Base-by-base conservation (phyloP, 2,888 invertebrate genomes). In the Boloria euphrosyne region DNA sequence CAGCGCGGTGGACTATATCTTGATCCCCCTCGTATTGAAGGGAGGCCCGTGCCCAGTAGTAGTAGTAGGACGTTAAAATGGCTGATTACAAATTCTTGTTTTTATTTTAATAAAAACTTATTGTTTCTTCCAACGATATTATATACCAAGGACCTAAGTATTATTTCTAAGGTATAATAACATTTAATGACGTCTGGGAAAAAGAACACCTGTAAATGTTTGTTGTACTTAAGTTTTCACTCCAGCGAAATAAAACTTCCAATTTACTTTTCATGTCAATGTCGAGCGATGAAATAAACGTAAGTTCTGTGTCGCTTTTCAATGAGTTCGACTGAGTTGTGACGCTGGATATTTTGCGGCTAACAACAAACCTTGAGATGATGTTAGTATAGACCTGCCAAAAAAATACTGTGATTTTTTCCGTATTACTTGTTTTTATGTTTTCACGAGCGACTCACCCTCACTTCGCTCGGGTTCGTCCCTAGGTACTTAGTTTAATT, bases 231-330 rank as follows among this genome's bases (percentile, higher is more conserved):
- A 13, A 31, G 7, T 59, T 59, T 47, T 27, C 47, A 49, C 14
- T 49, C 16, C 17, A 14, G 59, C 17, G 16, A 4, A 31, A 49
- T 47, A 31, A 47, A 46, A 54, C 18, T 59, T 54, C 44, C 31
- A 53, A 65, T 50, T 66, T 53, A 18, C 46, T n/a, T 31, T 31
- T 62, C 58, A 49, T 43, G 53, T 58, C 62, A 66, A 53, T 53
- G 58, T 62, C 57, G 18, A 10, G 52, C 49, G 43, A 43, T 14
- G 65, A 59, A 60, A 27, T 66, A 58, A 62, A 49, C 31, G 27
- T 27, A 61, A 65, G 55, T 27, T 38, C 18, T 31, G 6, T 17
- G 50, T 60, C 38, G 59, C 47, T 53, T 59, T 65, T 53, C 31
- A 22, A 59, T 38, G 52, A 55, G 52, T 61, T 61, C 2, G 13